Conservation (phyloP, 1,140 invertebrate genomes). For the Heliothis subflexa region DNA sequence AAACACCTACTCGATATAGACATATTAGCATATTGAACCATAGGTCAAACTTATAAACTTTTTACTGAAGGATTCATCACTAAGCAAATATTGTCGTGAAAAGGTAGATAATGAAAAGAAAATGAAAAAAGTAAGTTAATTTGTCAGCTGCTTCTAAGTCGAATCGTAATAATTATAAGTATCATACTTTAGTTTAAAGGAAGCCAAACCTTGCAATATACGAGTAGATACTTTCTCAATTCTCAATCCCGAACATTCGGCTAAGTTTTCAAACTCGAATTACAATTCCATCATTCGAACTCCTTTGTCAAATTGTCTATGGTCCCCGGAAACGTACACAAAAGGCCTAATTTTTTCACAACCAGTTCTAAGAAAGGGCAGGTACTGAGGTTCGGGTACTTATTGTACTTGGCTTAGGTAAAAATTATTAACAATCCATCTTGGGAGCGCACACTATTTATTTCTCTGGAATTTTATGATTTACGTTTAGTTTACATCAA, state of each 20-base stretch:
- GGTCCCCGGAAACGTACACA: conserved; percentile 25
- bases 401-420: conserved; percentile 38
- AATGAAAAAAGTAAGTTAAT: too few relatives aligned
- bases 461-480: conserved; percentile 42
- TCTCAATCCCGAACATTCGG: not conserved
- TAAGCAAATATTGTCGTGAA: too few relatives aligned
- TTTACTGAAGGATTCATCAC: too few relatives aligned
- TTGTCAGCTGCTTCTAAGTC: too few relatives aligned
- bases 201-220: not conserved
- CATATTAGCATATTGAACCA: too few relatives aligned
- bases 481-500: conserved; percentile 28
- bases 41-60: too few relatives aligned
- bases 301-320: conserved; percentile 40
- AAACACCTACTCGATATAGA: too few relatives aligned
- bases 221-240: too few relatives aligned
- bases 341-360: conserved; percentile 23
- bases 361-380: conserved; percentile 14
- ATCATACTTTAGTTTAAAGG: not conserved
- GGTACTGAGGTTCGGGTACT: conserved; percentile 24
- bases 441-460: not conserved
- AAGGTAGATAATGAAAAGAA: too few relatives aligned
- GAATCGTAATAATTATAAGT: too few relatives aligned
- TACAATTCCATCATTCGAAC: conserved; percentile 2
- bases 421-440: conserved; percentile 41
- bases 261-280: conserved; percentile 4